Base-by-base conservation (phyloP, 1,140 invertebrate genomes). In the Zaprionus lachaisei region DNA sequence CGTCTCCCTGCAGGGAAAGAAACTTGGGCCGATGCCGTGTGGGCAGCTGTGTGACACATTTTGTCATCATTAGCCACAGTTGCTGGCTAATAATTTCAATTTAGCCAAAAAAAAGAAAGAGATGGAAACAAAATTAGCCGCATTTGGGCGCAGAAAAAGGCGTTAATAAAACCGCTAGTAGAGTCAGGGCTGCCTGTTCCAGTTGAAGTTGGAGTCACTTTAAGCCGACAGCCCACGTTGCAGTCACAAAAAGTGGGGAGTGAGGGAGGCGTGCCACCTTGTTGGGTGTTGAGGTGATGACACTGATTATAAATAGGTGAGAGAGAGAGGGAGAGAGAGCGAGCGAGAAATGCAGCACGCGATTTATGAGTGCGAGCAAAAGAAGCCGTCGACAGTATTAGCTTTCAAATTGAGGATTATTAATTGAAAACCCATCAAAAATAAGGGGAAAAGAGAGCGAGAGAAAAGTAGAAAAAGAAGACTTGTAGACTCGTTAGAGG, bases 51-150 rank as follows among this genome's bases (percentile, higher is more conserved):
- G 79, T 91, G 89, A 91, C 89, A 91, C 84, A 91, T 91, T 91
- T 91, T 91, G 84, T 91, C 89, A 91, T 91, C 89, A 91, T 91
- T 91, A 91, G 89, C 73, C 81, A 81, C 89, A 90, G 85, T 90
- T 86, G 86, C 82, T 83, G 86, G 82, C 82, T 91, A 91, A 90
- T 90, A 90, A 90, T 90, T 90, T 90, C 81, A 90, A 90, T 90
- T 90, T 90, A 77, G 85, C 85, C 79, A 90, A 90, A 84, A 44
- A 44, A 7, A 44, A n/a, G 17, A 47, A 47, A 17, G 17, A 17
- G n/a, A 7, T 9, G 3, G 41, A 47, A 20, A 47, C 17, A 47
- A 85, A 89, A 90, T 87, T 87, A 90, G 85, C 55, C 76, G 84
- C 68, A 87, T 83, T 77, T 20, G 62, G 24, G 26, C 37, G 60